Base-by-base conservation (phyloP, 2,888 invertebrate species). In the Philonicus albiceps region DNA sequence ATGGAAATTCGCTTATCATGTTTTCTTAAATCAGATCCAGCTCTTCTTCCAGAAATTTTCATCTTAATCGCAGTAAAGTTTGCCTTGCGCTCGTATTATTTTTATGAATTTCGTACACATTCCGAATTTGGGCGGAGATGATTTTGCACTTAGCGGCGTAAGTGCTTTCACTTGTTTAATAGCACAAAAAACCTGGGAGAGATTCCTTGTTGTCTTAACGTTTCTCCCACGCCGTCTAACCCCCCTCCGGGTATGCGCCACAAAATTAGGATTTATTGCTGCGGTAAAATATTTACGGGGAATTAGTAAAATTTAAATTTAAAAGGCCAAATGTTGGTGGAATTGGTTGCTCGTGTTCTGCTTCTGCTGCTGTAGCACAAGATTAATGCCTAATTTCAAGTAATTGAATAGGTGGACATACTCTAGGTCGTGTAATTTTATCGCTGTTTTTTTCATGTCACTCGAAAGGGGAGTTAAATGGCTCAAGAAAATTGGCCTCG, bases 141-240 rank as follows among this genome's bases (percentile, higher is more conserved):
- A 78, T 78, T 78, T 78, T 78, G 78, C 78, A 78, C 78, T 78
- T 78, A 78, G 78, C 49, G 49, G 13, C 37, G 43, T 78, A 49
- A 78, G 78, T 78, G 78, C 78, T 78, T 78, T 78, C 78, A 78
- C 78, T 78, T 78, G 78, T 78, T 78, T 78, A 78, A 78, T 78
- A 78, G 78, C 78, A 78, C 34, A 31, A 73, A 31, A 73, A 74
- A 34, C 76, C 78, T 49, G 37, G 40, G n/a, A 49, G 49, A 37
- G 78, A 40, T 49, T 78, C n/a, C 53, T 30, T 78, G 43, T 78
- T 78, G 22, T 49, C 49, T 78, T 78, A 43, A 76, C 43, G 76
- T n/a, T 1, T 76, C 22, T 27, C 64, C 11, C 11, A 22, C 27
- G 11, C 1, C 27, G 7, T n/a, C n/a, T n/a, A n/a, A n/a, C 64